Base-by-base conservation (phyloP, 2,113 vertebrate species). In the Clinocottus analis region DNA sequence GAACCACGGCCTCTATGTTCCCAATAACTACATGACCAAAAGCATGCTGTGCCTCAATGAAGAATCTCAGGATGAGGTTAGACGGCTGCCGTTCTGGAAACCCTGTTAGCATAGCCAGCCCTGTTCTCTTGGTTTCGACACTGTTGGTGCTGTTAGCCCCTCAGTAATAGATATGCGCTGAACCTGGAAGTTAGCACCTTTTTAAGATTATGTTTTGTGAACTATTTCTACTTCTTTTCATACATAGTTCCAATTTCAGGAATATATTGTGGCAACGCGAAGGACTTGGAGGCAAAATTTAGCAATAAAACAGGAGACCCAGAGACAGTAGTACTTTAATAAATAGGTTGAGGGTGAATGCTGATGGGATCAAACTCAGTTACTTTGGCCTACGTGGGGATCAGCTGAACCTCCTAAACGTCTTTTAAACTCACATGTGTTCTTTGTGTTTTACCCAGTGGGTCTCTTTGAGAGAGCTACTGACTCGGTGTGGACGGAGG, bases 401-500 rank as follows among this genome's bases (percentile, higher is more conserved):
- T 41, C 29, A 25, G 13, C 77, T 62, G 23, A 56, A 79, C 16
- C 43, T 62, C 25, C 21, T 19, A 64, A 60, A 51, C 56, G 1
- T 5, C 33, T 58, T 72, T 62, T 23, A 64, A 39, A 1, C 12
- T 55, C 43, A 10, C 1, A 5, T 61, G 60, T 85, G 13, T 69
- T 74, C 21, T 33, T 86, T 53, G 2, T 67, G 45, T 58, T 79
- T 45, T 51, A 1, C 66, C 10, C 90, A 97, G 98, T 96, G 94
- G 90, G 89, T 96, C 75, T 95, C 96, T 81, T 93, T 99, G 49
- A 94, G 95, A 87, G 92, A 96, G 47, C 85, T 99, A 13, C 94
- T 99, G 4, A 85, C 87, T 3, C 89, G 84, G 8, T 95, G 95
- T 86, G 94, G 92, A 75, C 94, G 93, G 76, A 95, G 96, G 76